These are phyloP conservation scores for Semaprochilodus insignis DNA, from an alignment of 2,797 vertebrate genomes.

Conservation along the genomic window DNA sequence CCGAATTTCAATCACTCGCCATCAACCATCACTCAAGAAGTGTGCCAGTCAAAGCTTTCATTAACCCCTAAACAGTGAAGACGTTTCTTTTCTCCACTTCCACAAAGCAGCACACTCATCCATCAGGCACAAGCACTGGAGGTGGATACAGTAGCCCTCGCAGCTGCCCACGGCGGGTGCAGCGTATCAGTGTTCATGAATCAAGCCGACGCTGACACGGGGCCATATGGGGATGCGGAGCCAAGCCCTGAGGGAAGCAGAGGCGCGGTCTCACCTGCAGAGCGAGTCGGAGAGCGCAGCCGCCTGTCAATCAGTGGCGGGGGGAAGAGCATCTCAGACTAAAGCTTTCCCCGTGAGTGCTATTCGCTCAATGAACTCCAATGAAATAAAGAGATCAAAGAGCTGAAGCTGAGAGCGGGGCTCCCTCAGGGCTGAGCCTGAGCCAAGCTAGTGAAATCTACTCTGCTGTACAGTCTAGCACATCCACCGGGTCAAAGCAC, in stretches of 20 bases:
- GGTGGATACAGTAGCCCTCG: background rate
- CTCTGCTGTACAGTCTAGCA: slow-evolving; percentile 5
- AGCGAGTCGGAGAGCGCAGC: slow-evolving; percentile 13
- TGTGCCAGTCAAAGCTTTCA: slow-evolving; percentile 28
- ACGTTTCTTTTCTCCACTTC: background rate
- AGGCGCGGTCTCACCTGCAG: slow-evolving; percentile 7
- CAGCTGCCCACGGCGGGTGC: background rate
- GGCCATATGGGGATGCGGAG: background rate
- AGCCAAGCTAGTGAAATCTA: slow-evolving; percentile 32
- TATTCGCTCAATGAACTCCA: slow-evolving; percentile 26
- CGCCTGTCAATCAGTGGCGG: slow-evolving; percentile 35
- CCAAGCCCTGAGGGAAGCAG: slow-evolving; percentile 12
- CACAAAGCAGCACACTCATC: slow-evolving; percentile 13
- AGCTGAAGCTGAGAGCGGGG: slow-evolving; percentile 4
- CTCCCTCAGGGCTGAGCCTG: slow-evolving; percentile 1
- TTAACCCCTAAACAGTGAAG: background rate
- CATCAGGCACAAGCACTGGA: slow-evolving; percentile 2
- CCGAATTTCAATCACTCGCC: slow-evolving; percentile 23
- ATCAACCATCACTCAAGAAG: slow-evolving; percentile 18
- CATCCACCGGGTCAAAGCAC: slow-evolving; percentile 1
- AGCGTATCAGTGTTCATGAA: slow-evolving; percentile 16
- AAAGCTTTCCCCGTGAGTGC: slow-evolving; percentile 16
- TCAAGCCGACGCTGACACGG: background rate
- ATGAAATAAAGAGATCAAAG: slow-evolving; percentile 46
- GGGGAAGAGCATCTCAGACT: slow-evolving; percentile 18